Evolutionary conservation across 2,797 vertebrate genomes (phyloP), one percentile per base, ranked within the genome.

Genomic region (Ispidina picta): DNA sequence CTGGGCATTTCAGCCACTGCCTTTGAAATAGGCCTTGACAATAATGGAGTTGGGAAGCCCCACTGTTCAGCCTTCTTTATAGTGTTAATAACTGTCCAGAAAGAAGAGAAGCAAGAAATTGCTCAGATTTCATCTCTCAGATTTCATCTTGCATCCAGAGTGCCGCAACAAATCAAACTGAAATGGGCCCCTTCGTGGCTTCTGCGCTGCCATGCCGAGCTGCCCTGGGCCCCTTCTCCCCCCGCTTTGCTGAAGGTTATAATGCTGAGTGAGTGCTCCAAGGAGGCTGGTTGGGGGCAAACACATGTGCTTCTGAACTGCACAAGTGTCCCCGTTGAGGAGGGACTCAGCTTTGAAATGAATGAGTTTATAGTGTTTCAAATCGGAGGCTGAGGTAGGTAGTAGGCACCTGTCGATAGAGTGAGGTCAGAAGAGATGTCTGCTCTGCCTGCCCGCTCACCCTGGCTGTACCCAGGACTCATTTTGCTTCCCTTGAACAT

Each of bases 201-300:
- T 11, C 88, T 51, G 91, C 35, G 2, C 75, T 49, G 8, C 76
- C 79, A 20, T 15, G 64, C 71, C 0, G 48, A 62, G 77, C 85
- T 97, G 97, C 97, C 97, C 78, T 10, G 75, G 94, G 95, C 88
- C 95, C 86, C 94, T 98, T 98, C 96, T 96, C 96, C 77, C 87
- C 62, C 79, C 84, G 89, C 49, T 96, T 77, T 69, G 73, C 85
- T 60, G 48, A 35, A 48, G 63, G 73, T 16, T 81, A 2, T 5
- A 66, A 55, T 49, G 48, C 71, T 48, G 55, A 81, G 54, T 4
- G 35, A 90, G 59, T 5, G 49, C 63, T 87, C 5, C 5, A 18
- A 63, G 69, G 62, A 44, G 74, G 33, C 86, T 82, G 74, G 19
- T 0, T 78, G 85, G 39, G 62, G 70, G 39, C 76, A 81, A 52